These are phyloP conservation scores for Subanguina moxae DNA, from an alignment of 1,140 invertebrate species.

Conservation along the genomic window DNA sequence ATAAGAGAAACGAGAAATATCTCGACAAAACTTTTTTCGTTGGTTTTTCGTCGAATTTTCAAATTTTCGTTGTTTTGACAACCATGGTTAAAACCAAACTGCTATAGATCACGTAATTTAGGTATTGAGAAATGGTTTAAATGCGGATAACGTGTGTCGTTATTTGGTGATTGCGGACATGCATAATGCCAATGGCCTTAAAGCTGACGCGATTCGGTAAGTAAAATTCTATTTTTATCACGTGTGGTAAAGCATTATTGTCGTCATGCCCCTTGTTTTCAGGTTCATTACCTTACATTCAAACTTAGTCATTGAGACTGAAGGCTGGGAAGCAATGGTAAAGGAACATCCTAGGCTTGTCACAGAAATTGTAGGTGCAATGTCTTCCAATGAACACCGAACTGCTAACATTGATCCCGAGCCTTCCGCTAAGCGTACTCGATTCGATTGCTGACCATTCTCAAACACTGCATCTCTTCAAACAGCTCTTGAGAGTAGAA, in stretches of 20 bases:
- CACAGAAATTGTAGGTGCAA: constrained; percentile 39
- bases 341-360: constrained; percentile 37
- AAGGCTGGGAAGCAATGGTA: constrained; percentile 38
- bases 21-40: no score
- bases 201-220: constrained; percentile 46
- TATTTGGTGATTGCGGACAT: constrained; percentile 53
- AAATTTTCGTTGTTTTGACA: no score
- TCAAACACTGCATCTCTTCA: no score
- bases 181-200: constrained; percentile 52
- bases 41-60: no score
- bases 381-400: constrained; percentile 10
- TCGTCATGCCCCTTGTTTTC: constrained; percentile 21
- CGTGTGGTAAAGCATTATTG: constrained; percentile 41
- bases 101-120: no score
- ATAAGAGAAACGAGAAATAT: no score
- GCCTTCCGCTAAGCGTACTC: constrained; percentile 24
- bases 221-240: constrained; percentile 34
- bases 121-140: constrained; percentile 39
- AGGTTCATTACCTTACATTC: constrained; percentile 1
- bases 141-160: constrained; percentile 52
- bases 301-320: constrained; percentile 35
- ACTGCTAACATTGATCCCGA: constrained; percentile 7
- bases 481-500: no score
- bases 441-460: constrained; percentile 20
- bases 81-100: no score